Conservation (phyloP, 2,113 vertebrate species). For the Seriola aureovittata region DNA sequence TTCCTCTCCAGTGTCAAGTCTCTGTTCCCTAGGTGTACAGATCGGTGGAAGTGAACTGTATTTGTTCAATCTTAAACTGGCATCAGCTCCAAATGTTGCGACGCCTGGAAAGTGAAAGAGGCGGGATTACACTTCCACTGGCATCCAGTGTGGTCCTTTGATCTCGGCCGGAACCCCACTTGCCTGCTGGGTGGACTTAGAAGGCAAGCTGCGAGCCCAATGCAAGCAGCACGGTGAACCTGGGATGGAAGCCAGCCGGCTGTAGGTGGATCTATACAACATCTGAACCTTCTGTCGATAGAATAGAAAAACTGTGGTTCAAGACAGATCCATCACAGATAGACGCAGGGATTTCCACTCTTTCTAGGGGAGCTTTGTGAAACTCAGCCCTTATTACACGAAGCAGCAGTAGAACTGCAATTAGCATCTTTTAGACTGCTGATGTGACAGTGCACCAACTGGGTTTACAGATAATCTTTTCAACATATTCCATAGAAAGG, state of each 20-base stretch:
- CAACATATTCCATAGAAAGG: not conserved
- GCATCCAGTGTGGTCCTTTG: conserved; percentile 54
- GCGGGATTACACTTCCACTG: conserved; percentile 21
- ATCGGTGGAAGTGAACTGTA: conserved; percentile 9
- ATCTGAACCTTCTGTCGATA: conserved; percentile 8
- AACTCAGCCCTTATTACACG: not conserved
- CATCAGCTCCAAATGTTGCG: conserved; percentile 26
- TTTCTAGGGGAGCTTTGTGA: not conserved
- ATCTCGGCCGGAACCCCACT: conserved; percentile 57
- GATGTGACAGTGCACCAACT: not conserved
- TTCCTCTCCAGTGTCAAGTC: not conserved
- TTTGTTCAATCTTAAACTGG: not conserved
- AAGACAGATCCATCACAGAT: not conserved
- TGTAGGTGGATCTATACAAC: conserved; percentile 20
- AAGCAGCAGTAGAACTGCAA: not conserved
- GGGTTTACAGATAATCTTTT: not conserved
- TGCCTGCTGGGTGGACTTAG: conserved; percentile 45
- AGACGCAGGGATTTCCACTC: not conserved
- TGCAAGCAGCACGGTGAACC: conserved; percentile 14
- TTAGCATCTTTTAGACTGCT: not conserved
- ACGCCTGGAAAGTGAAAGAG: conserved; percentile 17
- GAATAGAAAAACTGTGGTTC: not conserved
- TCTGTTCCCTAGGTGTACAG: conserved; percentile 3
- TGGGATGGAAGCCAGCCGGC: conserved; percentile 29
- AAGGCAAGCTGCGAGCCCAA: conserved; percentile 37